These are phyloP conservation scores for Umimayanthus chanpuru DNA, from an alignment of 92 coral and sea anemone species.

Conservation along the genomic window DNA sequence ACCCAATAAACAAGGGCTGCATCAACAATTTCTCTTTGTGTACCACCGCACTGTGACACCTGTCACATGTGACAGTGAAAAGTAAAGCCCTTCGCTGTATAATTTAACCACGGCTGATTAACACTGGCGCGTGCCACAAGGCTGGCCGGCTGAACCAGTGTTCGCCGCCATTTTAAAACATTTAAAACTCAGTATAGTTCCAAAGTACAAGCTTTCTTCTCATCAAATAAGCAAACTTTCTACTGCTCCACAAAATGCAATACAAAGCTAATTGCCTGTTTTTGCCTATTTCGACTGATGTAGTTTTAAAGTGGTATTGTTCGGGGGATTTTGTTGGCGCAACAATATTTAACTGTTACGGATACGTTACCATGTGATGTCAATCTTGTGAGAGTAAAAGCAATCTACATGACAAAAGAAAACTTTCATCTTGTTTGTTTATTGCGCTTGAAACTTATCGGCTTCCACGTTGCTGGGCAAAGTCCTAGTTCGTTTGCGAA, in stretches of 20 bases:
- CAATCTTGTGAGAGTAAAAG: background rate
- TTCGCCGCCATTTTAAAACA: background rate
- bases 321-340: background rate
- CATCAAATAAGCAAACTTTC: background rate
- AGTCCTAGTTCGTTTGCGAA: background rate
- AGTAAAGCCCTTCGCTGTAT: background rate
- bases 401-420: constrained; percentile 20
- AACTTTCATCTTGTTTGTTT: background rate
- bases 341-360: background rate
- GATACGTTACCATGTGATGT: constrained; percentile 1
- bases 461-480: constrained; percentile 17
- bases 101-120: constrained; percentile 27
- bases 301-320: background rate
- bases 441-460: background rate
- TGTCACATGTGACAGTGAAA: constrained; percentile 38
- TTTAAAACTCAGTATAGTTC: no score
- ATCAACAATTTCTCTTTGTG: constrained; percentile 22
- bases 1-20: constrained; percentile 22
- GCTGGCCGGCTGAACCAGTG: background rate
- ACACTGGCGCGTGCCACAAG: constrained; percentile 39
- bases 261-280: background rate
- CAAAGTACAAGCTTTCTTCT: background rate
- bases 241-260: background rate
- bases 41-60: constrained; percentile 32
- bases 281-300: background rate